These are phyloP conservation scores for Erpetoichthys calabaricus DNA, from an alignment of 2,797 vertebrate genomes.

Conservation along the genomic window DNA sequence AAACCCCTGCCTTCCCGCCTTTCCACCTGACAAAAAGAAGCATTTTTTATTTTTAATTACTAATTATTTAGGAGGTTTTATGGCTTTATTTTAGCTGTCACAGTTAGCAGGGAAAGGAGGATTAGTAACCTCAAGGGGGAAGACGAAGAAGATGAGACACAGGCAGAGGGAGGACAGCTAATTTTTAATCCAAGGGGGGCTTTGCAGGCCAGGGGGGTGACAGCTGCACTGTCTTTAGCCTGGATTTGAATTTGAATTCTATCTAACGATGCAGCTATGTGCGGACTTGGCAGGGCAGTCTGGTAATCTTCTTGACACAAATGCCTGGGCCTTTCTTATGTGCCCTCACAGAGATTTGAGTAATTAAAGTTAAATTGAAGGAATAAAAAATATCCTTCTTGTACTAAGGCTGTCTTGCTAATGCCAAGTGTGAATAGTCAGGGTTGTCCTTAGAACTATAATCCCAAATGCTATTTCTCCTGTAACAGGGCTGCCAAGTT, in stretches of 20 bases:
- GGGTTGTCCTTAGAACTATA: conserved; percentile 65
- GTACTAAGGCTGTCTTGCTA: conserved; percentile 61
- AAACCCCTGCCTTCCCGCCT: conserved; percentile 27
- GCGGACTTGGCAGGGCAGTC: conserved; percentile 70
- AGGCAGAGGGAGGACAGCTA: conserved; percentile 75
- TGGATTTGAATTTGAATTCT: conserved; percentile 80
- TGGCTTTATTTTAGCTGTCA: conserved; percentile 69
- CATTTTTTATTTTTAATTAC: conserved; percentile 51
- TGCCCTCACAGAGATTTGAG: conserved; percentile 69
- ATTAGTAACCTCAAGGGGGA: conserved; percentile 64
- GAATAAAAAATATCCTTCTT: conserved; percentile 69
- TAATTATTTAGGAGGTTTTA: conserved; percentile 63
- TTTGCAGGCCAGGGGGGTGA: conserved; percentile 72
- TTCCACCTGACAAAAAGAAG: conserved; percentile 27
- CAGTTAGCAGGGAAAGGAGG: conserved; percentile 56
- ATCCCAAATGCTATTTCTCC: conserved; percentile 51
- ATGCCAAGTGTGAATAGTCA: conserved; percentile 64
- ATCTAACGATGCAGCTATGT: conserved; percentile 64
- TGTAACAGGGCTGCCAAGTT: conserved; percentile 49
- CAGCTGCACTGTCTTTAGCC: conserved; percentile 70
- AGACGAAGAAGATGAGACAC: conserved; percentile 55
- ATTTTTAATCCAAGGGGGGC: conserved; percentile 70
- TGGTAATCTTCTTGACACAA: conserved; percentile 75
- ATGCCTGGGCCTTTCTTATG: conserved; percentile 66
- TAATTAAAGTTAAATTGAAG: conserved; percentile 80